Evolutionary conservation across 2,797 vertebrate genomes (phyloP).

Genomic region (Aplochiton taeniatus): DNA sequence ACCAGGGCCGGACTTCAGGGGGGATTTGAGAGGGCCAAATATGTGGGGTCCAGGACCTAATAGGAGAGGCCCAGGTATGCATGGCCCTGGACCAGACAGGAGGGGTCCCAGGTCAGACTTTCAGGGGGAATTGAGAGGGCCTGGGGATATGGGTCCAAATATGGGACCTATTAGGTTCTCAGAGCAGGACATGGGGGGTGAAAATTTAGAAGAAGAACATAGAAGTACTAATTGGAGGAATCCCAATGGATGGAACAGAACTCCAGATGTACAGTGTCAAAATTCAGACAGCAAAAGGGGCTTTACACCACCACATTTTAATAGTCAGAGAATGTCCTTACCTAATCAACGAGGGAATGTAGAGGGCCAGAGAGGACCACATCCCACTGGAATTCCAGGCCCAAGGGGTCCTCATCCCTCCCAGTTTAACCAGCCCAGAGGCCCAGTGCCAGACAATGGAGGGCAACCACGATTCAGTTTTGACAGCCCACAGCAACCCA

Average conservation of each 20-base stretch:
- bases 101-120: slow-evolving; percentile 15
- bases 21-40: slow-evolving; percentile 33
- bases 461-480: slow-evolving; percentile 67
- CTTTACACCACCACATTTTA: slow-evolving; percentile 22
- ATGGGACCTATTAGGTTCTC: slow-evolving; percentile 4
- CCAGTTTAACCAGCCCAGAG: slow-evolving; percentile 43
- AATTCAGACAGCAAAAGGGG: neutral
- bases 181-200: slow-evolving; percentile 23
- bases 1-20: slow-evolving; percentile 10
- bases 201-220: slow-evolving; percentile 17
- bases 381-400: slow-evolving; percentile 38
- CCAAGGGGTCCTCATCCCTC: slow-evolving; percentile 40
- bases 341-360: slow-evolving; percentile 58
- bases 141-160: neutral
- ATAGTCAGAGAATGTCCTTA: slow-evolving; percentile 22
- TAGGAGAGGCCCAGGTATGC: slow-evolving; percentile 33
- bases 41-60: slow-evolving; percentile 20
- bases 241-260: neutral
- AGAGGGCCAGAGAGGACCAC: slow-evolving; percentile 41
- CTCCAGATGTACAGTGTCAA: neutral
- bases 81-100: slow-evolving; percentile 17
- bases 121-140: slow-evolving; percentile 11
- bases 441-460: slow-evolving; percentile 60
- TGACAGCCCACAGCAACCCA: slow-evolving; percentile 72
- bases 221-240: slow-evolving; percentile 18